Evolutionary conservation across 2,888 invertebrate genomes (phyloP).

Genomic region (Drosophila yooni): DNA sequence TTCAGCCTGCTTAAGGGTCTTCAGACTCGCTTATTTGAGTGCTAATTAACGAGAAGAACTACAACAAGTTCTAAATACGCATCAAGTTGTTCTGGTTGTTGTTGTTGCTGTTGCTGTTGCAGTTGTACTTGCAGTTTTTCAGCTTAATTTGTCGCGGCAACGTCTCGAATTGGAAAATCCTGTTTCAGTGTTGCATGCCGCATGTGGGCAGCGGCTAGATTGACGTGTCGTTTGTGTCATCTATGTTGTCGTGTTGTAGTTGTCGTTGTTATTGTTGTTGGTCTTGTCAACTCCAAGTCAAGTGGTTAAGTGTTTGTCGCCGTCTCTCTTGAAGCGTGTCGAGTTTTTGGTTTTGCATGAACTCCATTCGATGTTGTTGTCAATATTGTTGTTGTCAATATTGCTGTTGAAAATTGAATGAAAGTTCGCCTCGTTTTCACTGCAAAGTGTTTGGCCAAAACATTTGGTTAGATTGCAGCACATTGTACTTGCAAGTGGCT

Average conservation of each 20-base stretch:
- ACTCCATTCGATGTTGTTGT: slow-evolving; percentile 40
- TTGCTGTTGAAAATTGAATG: slow-evolving; percentile 55
- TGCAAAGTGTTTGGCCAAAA: slow-evolving; percentile 58
- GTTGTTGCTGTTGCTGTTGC: slow-evolving; percentile 19
- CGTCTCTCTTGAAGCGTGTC: slow-evolving; percentile 51
- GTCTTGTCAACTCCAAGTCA: slow-evolving; percentile 41
- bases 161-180: slow-evolving; percentile 71
- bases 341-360: slow-evolving; percentile 62
- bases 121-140: slow-evolving; percentile 66
- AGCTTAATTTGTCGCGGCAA: slow-evolving; percentile 76
- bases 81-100: slow-evolving; percentile 27
- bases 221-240: slow-evolving; percentile 79
- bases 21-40: slow-evolving; percentile 62
- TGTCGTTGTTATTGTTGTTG: slow-evolving; percentile 28
- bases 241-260: slow-evolving; percentile 47
- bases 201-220: slow-evolving; percentile 74
- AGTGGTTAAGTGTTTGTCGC: slow-evolving; percentile 53
- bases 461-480: slow-evolving; percentile 62
- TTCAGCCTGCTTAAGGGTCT: slow-evolving; percentile 20
- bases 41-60: slow-evolving; percentile 75
- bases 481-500: slow-evolving; percentile 47
- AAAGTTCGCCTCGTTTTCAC: slow-evolving; percentile 72
- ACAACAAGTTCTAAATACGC: slow-evolving; percentile 64
- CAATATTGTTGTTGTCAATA: slow-evolving; percentile 17
- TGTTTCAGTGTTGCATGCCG: slow-evolving; percentile 68